Base-by-base conservation (phyloP, 2,888 invertebrate species). In the Tenthredo mesomela region DNA sequence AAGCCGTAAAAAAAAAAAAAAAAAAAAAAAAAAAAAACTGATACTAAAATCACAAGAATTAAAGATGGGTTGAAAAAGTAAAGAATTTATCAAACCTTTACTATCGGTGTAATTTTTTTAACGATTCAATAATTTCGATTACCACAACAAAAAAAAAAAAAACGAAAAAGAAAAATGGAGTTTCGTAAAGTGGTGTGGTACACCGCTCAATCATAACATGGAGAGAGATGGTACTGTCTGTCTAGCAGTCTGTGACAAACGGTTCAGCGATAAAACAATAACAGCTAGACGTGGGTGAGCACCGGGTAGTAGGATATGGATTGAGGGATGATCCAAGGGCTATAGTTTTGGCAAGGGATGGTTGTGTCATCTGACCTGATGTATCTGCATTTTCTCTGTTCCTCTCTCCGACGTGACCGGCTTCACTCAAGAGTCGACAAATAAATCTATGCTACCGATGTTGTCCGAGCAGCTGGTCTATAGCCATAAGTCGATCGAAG, bases 211-310 rank as follows among this genome's bases (percentile, higher is more conserved):
- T 86, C 86, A 88, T 88, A 90, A 89, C 89, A 86, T 87, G 88
- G 88, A 89, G 87, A 90, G 88, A 88, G 87, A 88, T 88, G 87
- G 87, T 87, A 90, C 90, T 90, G 91, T 90, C 89, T 61, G 80
- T 70, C 43, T 91, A 89, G 90, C 89, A 89, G 89, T 87, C 90
- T 87, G 90, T 91, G 91, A 91, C 91, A 91, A 91, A 91, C 90
- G 91, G 90, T 89, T 88, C 87, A 86, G 88, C 89, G 91, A 91
- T 91, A 91, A 91, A 91, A 91, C 90, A 89, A 87, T 86, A 87
- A 88, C 88, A 87, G 87, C 87, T 85, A 84, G 86, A 84, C 82
- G 84, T 83, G 75, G 86, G 84, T 84, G 75, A 67, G 71, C 29
- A 85, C 67, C 33, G 87, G 88, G 80, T 61, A 80, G 80, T 61